Base-by-base conservation (phyloP, 1,140 invertebrate species). In the Drosophila kurseongensis region DNA sequence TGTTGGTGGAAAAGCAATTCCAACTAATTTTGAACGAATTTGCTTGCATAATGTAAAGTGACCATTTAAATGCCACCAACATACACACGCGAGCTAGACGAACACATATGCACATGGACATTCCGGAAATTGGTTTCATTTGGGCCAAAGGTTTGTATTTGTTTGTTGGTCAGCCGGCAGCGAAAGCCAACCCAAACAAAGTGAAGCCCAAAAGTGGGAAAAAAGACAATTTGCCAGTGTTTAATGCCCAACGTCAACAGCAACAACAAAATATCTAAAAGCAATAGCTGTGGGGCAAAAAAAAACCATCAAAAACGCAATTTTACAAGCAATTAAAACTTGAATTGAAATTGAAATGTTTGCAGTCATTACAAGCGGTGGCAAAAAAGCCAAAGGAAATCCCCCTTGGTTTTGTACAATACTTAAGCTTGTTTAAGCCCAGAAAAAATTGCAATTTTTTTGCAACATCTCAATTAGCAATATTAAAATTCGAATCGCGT, bases 261-360 rank as follows among this genome's bases (percentile, higher is more conserved):
- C 45, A 57, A 14, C 58, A 60, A 61, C 23, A 68, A 45, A 52
- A 78, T 54, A 50, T 35, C 58, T 45, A 77, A 66, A 58, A 60
- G 60, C 48, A 59, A 58, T 51, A 38, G 45, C 54, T 52, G 38
- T 23, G 8, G 42, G 45, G 47, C 8, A 42, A 56, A 47, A 38
- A 72, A 51, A 65, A 54, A 36, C 9, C 8, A 40, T 45, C 55
- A 45, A 82, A 35, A 75, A 80, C 56, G 38, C 72, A 84, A 80
- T 84, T 84, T 84, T 73, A 84, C 76, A 84, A 84, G 80, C 80
- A 84, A 84, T 84, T 84, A 84, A 84, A 84, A 84, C 80, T 84
- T 84, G 73, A 84, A 84, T 84, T 68, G 67, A 84, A 84, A 75
- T 67, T 63, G 73, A 83, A 78, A 76, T 83, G 81, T 84, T 75